These are phyloP conservation scores for Tetragonisca angustula DNA, from an alignment of 2,888 invertebrate genomes.

Conservation along the genomic window DNA sequence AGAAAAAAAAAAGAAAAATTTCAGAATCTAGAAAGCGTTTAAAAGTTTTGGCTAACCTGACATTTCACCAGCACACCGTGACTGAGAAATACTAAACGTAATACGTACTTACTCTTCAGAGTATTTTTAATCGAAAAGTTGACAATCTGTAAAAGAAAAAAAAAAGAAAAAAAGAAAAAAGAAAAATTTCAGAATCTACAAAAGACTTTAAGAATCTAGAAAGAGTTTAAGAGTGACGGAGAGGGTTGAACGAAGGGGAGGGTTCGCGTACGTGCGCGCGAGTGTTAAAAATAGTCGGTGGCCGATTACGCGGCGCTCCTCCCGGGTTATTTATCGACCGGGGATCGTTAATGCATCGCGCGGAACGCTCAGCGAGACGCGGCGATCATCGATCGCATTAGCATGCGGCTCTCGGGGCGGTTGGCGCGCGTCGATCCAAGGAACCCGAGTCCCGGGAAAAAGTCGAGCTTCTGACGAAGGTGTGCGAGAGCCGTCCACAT, in stretches of 20 bases:
- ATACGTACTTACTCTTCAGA: too few species aligned
- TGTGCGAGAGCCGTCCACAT: constrained; percentile 62
- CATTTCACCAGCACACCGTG: too few species aligned
- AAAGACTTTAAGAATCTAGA: too few species aligned
- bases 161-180: too few species aligned
- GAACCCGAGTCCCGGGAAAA: constrained; percentile 66
- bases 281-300: constrained; percentile 48
- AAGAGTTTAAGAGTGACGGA: not conserved
- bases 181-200: too few species aligned
- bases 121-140: too few species aligned
- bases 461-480: constrained; percentile 67
- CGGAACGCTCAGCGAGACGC: constrained; percentile 49
- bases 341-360: constrained; percentile 63
- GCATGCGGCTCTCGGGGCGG: constrained; percentile 63
- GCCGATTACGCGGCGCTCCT: constrained; percentile 40
- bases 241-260: not conserved
- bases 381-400: constrained; percentile 64
- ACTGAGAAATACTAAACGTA: too few species aligned
- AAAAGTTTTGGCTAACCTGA: too few species aligned
- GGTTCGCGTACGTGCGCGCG: not conserved
- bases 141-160: too few species aligned
- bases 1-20: too few species aligned
- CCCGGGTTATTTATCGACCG: constrained; percentile 56
- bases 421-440: constrained; percentile 54
- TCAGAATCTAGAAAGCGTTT: too few species aligned